These are phyloP conservation scores for Smittia aterrima DNA, from an alignment of 2,888 invertebrate species.

Conservation along the genomic window DNA sequence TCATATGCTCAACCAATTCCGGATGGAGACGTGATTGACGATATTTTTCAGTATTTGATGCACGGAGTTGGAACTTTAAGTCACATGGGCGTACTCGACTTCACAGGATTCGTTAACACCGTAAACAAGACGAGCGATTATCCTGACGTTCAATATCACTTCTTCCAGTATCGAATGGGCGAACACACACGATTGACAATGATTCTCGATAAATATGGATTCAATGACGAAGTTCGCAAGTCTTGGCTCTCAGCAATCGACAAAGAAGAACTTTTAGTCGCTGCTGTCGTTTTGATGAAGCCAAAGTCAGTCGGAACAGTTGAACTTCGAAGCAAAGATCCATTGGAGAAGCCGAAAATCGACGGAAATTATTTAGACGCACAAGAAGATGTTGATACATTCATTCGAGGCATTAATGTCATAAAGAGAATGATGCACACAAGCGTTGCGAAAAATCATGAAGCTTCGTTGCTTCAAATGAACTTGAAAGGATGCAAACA, in stretches of 20 bases:
- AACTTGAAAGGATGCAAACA: constrained; percentile 26
- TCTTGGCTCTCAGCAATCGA: constrained; percentile 43
- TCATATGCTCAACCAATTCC: constrained; percentile 43
- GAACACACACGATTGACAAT: constrained; percentile 42
- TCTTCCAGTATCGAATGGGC: constrained; percentile 50
- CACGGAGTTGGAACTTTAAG: constrained; percentile 54
- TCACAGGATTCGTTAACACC: constrained; percentile 60
- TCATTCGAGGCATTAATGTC: constrained; percentile 56
- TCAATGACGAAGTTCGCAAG: constrained; percentile 32
- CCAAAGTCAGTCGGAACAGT: constrained; percentile 58
- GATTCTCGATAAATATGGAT: constrained; percentile 48
- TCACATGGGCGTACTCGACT: constrained; percentile 54
- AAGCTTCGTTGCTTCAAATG: constrained; percentile 47
- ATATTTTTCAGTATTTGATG: constrained; percentile 52
- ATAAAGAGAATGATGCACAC: constrained; percentile 50
- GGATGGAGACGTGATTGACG: constrained; percentile 44
- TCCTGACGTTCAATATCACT: constrained; percentile 61
- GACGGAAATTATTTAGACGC: constrained; percentile 65
- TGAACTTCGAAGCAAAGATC: constrained; percentile 56
- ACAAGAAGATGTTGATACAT: constrained; percentile 58
- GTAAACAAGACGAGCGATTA: constrained; percentile 55
- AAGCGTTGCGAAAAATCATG: constrained; percentile 50
- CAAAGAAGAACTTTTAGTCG: constrained; percentile 46
- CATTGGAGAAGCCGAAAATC: constrained; percentile 61
- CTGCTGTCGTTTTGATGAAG: constrained; percentile 48